Conservation (phyloP, 2,888 invertebrate species). For the Mythimna vitellina region DNA sequence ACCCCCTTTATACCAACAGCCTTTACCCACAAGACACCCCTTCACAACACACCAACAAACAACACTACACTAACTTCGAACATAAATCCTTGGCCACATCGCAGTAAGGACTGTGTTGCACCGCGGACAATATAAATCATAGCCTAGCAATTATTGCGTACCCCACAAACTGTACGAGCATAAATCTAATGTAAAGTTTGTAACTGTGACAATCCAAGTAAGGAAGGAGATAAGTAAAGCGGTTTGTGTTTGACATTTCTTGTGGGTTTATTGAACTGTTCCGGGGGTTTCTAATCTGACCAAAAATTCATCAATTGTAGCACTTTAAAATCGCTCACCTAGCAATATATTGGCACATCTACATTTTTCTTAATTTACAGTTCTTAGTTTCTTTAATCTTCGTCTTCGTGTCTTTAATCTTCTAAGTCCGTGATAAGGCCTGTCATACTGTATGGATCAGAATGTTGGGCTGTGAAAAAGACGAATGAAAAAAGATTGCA, state of each 20-base stretch:
- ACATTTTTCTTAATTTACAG: no score
- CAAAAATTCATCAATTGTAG: neutral
- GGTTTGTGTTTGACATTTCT: slow-evolving; percentile 43
- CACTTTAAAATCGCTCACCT: no score
- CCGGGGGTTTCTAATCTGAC: neutral
- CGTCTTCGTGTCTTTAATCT: no score
- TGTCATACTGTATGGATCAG: no score
- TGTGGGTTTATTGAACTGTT: slow-evolving; percentile 11
- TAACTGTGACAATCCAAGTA: slow-evolving; percentile 36
- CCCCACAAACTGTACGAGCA: slow-evolving; percentile 44
- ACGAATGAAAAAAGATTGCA: no score
- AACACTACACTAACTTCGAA: slow-evolving; percentile 44
- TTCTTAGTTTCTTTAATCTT: no score
- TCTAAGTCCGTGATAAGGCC: no score
- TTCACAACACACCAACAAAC: slow-evolving; percentile 45
- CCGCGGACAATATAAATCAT: slow-evolving; percentile 62
- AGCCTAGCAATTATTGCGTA: slow-evolving; percentile 59
- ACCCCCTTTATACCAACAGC: neutral
- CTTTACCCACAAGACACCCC: slow-evolving; percentile 14
- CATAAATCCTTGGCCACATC: slow-evolving; percentile 54
- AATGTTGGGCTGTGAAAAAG: no score
- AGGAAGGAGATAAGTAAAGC: slow-evolving; percentile 40
- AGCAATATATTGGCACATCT: no score
- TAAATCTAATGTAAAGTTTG: slow-evolving; percentile 61
- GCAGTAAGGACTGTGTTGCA: slow-evolving; percentile 62